Percentiles rank a stretch among this genome's conserved stretches.
Conservation (phyloP, 2,888 invertebrate species). For the Cosmia trapezina region DNA sequence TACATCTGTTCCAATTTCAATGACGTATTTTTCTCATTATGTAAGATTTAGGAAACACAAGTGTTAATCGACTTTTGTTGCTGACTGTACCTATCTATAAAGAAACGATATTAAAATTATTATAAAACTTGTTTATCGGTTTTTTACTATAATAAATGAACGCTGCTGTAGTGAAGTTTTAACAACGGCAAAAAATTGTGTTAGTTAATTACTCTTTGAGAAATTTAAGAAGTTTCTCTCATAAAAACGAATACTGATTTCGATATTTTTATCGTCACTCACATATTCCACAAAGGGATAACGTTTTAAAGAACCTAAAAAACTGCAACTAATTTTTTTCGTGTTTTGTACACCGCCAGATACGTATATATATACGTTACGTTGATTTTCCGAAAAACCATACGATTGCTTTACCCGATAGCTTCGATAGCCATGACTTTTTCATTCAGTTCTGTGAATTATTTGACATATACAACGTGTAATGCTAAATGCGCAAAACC, state of each 20-base stretch:
- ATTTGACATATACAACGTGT: neutral
- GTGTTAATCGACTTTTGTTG: no score
- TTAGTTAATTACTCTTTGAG: constrained; percentile 8
- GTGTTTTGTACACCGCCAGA: neutral
- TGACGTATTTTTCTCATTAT: no score
- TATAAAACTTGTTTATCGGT: constrained; percentile 26
- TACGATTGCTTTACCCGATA: constrained; percentile 1
- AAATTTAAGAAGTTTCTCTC: neutral
- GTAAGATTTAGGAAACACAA: no score
- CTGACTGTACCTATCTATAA: no score
- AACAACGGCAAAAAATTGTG: neutral
- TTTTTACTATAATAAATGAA: constrained; percentile 1
- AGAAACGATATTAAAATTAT: constrained; percentile 1
- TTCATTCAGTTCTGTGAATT: neutral
- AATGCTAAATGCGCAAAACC: no score
- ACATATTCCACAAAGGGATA: neutral
- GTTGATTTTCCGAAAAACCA: neutral
- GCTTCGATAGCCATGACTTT: neutral
- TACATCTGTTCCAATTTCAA: no score
- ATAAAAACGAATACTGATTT: neutral
- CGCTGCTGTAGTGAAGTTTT: neutral
- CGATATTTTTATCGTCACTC: constrained; percentile 2
- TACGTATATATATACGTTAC: no score
- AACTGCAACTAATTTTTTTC: neutral
- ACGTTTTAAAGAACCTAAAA: neutral